Percentiles rank a stretch among this genome's conserved stretches.
These are phyloP conservation scores for Sebastes baramenuke DNA, from an alignment of 2,797 vertebrate genomes.

Conservation along the genomic window DNA sequence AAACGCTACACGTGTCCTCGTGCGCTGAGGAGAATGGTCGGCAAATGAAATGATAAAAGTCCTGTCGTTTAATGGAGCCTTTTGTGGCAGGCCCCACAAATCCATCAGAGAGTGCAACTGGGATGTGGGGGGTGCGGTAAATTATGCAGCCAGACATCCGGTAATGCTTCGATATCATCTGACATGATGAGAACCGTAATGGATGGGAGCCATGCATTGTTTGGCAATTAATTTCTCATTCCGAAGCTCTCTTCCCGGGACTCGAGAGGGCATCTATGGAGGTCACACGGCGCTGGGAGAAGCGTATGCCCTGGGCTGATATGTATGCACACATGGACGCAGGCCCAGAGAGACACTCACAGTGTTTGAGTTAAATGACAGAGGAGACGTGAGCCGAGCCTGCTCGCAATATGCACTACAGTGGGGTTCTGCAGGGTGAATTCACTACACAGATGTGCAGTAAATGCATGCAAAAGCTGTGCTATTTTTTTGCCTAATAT, in stretches of 20 bases:
- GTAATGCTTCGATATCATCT: slow-evolving; percentile 88
- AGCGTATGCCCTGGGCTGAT: slow-evolving; percentile 47
- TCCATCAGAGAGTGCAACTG: slow-evolving; percentile 73
- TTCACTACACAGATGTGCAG: slow-evolving; percentile 5
- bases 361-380: slow-evolving; percentile 61
- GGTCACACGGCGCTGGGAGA: slow-evolving; percentile 65
- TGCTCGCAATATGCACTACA: slow-evolving; percentile 26
- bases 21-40: slow-evolving; percentile 6
- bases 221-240: slow-evolving; percentile 91
- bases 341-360: slow-evolving; percentile 31
- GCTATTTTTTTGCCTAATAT: background rate
- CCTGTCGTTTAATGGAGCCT: slow-evolving; percentile 79
- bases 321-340: slow-evolving; percentile 57
- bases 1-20: slow-evolving; percentile 16
- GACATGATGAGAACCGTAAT: slow-evolving; percentile 91
- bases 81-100: slow-evolving; percentile 76
- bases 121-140: slow-evolving; percentile 66
- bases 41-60: slow-evolving; percentile 74
- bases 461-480: background rate
- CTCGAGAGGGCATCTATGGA: slow-evolving; percentile 69
- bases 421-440: slow-evolving; percentile 12
- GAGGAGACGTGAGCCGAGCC: slow-evolving; percentile 27
- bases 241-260: slow-evolving; percentile 53
- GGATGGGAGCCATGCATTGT: slow-evolving; percentile 88
- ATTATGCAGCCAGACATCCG: slow-evolving; percentile 86